Base-by-base conservation (phyloP, 1,140 invertebrate genomes). In the Pomacea maculata region DNA sequence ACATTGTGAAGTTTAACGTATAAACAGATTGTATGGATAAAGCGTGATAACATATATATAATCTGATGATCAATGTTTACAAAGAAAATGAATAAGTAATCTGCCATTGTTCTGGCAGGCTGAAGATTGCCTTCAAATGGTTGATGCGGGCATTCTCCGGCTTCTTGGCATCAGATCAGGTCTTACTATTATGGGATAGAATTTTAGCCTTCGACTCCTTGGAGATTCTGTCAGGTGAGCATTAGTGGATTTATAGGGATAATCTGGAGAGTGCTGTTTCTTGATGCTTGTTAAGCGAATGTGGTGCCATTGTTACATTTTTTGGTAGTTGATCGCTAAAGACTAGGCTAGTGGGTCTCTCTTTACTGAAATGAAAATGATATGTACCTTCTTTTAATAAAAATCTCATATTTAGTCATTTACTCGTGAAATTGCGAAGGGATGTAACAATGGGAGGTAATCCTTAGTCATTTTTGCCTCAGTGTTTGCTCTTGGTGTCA, bases 41-140 rank as follows among this genome's bases (percentile, higher is more conserved):
- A 11, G 11, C 11, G 8, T 61, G 57, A 61, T 61, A 17, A 61
- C 9, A 61, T 61, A 17, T 61, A 61, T 61, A 17, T 61, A 61
- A 61, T 9, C 3, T 61, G 15, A 61, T 61, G 34, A 61, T 61
- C 11, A 14, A 6, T 61, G 15, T 61, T 14, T 61, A 61, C 15
- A 61, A 61, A 61, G 11, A 61, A 61, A 61, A 9, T 61, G 11
- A 61, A 17, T n/a, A 3, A 78, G 63, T 52, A 71, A 17, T 73
- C 74, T 73, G 19, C 54, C 45, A 80, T 64, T 79, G 34, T 55
- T n/a, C 68, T 61, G 21, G 17, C 79, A 96, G 96, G n/a, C 92
- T 97, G 57, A 94, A 95, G 86, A 94, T 98, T 29, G 96, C 97
- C 7, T 97, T 98, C 88, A 98, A 98, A 90, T 99, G 97, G 97